phyloP scores from a whole-genome alignment of 2,888 invertebrate genomes.

The Xylophagus ater region DNA sequence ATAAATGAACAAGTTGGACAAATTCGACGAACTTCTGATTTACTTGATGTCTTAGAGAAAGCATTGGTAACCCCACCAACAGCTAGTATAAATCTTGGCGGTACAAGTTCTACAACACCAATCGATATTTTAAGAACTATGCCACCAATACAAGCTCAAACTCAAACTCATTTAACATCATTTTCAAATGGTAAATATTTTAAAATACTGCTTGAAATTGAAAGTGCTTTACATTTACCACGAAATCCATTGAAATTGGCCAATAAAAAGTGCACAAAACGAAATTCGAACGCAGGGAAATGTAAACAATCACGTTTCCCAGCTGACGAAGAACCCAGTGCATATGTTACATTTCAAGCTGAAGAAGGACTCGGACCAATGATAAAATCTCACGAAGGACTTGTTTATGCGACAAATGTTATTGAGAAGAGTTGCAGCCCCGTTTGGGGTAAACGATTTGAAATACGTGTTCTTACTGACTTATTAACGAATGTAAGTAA shows the following conservation, averaged over 20 bases:
- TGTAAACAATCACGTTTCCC: slow-evolving; percentile 25
- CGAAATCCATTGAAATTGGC: slow-evolving; percentile 32
- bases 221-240: slow-evolving; percentile 47
- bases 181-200: slow-evolving; percentile 25
- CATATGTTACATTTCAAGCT: slow-evolving; percentile 51
- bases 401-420: slow-evolving; percentile 42
- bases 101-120: neutral
- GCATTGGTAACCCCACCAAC: slow-evolving; percentile 24
- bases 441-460: slow-evolving; percentile 45
- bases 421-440: slow-evolving; percentile 44
- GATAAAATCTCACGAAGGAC: slow-evolving; percentile 34
- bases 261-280: slow-evolving; percentile 30
- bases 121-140: neutral
- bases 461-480: slow-evolving; percentile 40
- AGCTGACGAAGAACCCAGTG: slow-evolving; percentile 43
- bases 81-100: neutral
- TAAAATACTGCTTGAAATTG: slow-evolving; percentile 44
- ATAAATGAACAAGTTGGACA: slow-evolving; percentile 8
- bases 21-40: slow-evolving; percentile 29
- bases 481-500: slow-evolving; percentile 44
- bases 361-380: slow-evolving; percentile 23
- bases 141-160: neutral
- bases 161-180: neutral
- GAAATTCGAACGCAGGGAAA: slow-evolving; percentile 25
- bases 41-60: slow-evolving; percentile 34